Conservation (phyloP, 2,888 invertebrate genomes). For the Mythimna vitellina region DNA sequence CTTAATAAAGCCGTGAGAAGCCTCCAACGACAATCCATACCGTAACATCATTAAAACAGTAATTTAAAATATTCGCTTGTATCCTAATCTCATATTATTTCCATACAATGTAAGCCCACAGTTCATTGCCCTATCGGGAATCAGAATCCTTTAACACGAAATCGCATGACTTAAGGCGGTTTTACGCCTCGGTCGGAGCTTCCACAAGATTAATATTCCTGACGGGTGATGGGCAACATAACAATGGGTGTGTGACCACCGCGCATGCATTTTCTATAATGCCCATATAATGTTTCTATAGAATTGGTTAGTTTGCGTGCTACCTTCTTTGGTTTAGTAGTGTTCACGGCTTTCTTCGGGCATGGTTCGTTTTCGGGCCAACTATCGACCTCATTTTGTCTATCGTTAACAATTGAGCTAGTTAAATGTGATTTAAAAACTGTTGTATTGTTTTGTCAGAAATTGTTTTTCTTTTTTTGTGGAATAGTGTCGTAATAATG, state of each 20-base stretch:
- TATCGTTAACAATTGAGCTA: not conserved
- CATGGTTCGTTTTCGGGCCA: constrained; percentile 30
- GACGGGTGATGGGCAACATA: constrained; percentile 82
- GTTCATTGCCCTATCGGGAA: constrained; percentile 84
- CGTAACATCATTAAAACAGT: constrained; percentile 19
- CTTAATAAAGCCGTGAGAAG: not conserved
- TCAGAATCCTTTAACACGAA: constrained; percentile 71
- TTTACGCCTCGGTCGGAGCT: constrained; percentile 76
- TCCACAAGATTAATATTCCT: constrained; percentile 89
- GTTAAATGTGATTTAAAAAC: not conserved
- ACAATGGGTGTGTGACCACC: constrained; percentile 85
- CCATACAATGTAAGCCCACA: constrained; percentile 63
- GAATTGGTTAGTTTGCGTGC: constrained; percentile 84
- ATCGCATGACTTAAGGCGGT: constrained; percentile 73
- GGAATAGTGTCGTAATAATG: constrained; percentile 40
- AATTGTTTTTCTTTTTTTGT: constrained; percentile 26
- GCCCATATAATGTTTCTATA: constrained; percentile 89
- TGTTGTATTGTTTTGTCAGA: constrained; percentile 3
- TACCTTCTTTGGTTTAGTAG: constrained; percentile 81
- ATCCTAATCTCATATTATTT: constrained; percentile 58
- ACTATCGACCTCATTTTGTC: constrained; percentile 16
- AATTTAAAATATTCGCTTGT: constrained; percentile 49
- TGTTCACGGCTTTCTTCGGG: constrained; percentile 81
- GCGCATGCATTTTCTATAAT: constrained; percentile 90
- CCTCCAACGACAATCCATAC: not conserved